phyloP scores from a whole-genome alignment of 2,888 invertebrate genomes.

The Tiliacea aurago region DNA sequence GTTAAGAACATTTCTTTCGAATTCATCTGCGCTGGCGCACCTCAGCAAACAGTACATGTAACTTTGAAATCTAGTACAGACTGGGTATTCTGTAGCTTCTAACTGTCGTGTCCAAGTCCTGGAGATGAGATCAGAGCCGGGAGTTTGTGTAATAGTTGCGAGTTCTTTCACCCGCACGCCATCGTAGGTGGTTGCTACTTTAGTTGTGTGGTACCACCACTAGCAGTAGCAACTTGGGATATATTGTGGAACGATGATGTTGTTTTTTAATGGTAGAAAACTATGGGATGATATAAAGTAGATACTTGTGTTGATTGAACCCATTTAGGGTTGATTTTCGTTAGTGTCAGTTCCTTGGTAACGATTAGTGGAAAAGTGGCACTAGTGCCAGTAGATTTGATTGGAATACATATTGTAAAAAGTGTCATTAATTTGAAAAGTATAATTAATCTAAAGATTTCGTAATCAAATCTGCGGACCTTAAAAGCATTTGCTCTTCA shows the following conservation, averaged over 20 bases:
- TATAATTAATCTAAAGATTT: background rate
- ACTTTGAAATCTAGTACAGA: background rate
- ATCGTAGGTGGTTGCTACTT: conserved; percentile 74
- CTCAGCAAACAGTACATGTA: background rate
- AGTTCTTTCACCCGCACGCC: conserved; percentile 74
- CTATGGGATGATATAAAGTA: background rate
- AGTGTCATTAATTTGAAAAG: background rate
- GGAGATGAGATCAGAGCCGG: conserved; percentile 69
- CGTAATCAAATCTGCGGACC: background rate
- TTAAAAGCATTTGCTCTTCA: background rate
- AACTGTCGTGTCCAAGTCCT: conserved; percentile 41
- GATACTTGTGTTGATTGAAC: background rate
- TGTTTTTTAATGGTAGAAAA: too few relatives aligned
- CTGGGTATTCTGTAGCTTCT: conserved; percentile 21
- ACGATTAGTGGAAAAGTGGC: background rate
- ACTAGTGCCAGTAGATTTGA: background rate
- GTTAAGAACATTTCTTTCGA: background rate
- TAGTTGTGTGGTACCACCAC: conserved; percentile 49
- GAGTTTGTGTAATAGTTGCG: conserved; percentile 65
- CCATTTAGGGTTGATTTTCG: background rate
- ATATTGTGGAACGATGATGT: background rate
- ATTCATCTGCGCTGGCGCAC: background rate
- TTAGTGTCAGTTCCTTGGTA: background rate
- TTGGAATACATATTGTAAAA: too few relatives aligned
- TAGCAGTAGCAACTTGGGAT: conserved; percentile 56